Conservation (phyloP, 2,797 vertebrate genomes). For the Heliangelus exortis region DNA sequence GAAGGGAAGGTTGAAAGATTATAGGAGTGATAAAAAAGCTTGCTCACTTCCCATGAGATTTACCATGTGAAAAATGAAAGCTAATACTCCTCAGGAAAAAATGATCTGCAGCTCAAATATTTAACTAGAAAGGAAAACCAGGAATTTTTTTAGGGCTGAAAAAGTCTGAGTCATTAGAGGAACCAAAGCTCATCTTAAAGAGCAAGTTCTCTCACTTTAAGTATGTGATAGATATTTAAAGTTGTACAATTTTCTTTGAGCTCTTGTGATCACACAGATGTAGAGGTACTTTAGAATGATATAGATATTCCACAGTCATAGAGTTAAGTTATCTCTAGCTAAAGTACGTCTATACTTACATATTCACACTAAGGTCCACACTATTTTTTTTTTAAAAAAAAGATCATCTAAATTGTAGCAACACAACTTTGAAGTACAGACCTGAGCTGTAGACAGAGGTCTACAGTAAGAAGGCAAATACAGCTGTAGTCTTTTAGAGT, state of each 20-base stretch:
- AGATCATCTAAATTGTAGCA: background rate
- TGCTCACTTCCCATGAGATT: background rate
- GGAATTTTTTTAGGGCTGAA: background rate
- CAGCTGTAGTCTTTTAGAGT: background rate
- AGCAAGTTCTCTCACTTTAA: background rate
- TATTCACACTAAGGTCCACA: background rate
- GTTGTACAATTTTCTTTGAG: background rate
- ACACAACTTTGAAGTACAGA: background rate
- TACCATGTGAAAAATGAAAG: constrained; percentile 34
- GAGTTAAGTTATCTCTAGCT: background rate
- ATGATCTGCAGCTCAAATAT: background rate
- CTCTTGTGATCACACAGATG: background rate
- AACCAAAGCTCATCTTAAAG: background rate
- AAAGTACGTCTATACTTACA: background rate
- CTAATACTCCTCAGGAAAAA: constrained; percentile 1
- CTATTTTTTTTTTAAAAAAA: background rate
- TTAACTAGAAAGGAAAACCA: constrained; percentile 16
- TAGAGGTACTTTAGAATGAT: background rate
- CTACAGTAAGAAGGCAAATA: background rate
- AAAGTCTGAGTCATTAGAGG: background rate
- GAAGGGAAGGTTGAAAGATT: background rate
- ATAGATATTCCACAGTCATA: background rate
- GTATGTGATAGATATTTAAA: background rate
- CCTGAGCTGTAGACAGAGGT: background rate
- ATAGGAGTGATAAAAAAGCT: background rate